These are phyloP conservation scores for Phortica magna DNA, from an alignment of 2,888 invertebrate species.

Conservation along the genomic window DNA sequence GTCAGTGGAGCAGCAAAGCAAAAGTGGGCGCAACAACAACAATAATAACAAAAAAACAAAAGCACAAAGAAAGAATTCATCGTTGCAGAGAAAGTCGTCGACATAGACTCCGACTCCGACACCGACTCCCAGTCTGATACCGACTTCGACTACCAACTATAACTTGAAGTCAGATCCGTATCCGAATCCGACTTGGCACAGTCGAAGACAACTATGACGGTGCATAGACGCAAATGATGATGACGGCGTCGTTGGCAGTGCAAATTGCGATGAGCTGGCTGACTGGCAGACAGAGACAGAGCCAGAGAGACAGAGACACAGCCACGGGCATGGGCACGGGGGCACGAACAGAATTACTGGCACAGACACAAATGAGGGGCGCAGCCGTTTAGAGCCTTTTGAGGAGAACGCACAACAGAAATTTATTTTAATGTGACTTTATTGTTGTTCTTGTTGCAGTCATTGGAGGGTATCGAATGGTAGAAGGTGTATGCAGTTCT, in stretches of 20 bases:
- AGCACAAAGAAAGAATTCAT: conserved; percentile 10
- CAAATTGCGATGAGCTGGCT: background rate
- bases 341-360: conserved; percentile 47
- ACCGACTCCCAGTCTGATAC: background rate
- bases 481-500: background rate
- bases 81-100: conserved; percentile 2
- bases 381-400: conserved; percentile 46
- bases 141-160: conserved; percentile 12
- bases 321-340: background rate
- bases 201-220: conserved; percentile 3
- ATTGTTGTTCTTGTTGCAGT: conserved; percentile 38
- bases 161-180: background rate
- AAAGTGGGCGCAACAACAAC: background rate
- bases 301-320: background rate
- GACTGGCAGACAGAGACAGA: conserved; percentile 2
- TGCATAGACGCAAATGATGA: conserved; percentile 18
- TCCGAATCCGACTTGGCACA: background rate
- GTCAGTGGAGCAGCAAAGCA: background rate
- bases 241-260: background rate
- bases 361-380: conserved; percentile 49
- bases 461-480: background rate
- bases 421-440: conserved; percentile 34
- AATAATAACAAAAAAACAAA: background rate
- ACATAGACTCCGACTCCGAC: conserved; percentile 11
- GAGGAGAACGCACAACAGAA: conserved; percentile 32